These are phyloP conservation scores for Dallia pectoralis DNA, from an alignment of 2,797 vertebrate genomes.

Conservation along the genomic window DNA sequence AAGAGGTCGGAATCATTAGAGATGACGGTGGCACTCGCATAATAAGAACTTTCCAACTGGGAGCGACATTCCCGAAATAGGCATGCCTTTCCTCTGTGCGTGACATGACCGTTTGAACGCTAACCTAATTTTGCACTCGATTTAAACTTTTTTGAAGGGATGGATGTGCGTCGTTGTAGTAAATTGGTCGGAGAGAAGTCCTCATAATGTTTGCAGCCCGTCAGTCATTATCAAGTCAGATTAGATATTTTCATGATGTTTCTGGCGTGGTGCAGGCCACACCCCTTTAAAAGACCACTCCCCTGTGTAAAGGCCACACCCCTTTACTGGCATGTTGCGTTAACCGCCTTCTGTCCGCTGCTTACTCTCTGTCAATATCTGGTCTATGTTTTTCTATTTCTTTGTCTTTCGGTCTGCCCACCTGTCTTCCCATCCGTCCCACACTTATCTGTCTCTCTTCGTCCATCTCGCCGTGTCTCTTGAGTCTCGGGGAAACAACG, in stretches of 20 bases:
- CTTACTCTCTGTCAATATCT: not conserved
- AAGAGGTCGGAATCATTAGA: slow-evolving; percentile 51
- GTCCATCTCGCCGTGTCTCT: not conserved
- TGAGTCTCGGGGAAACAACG: not conserved
- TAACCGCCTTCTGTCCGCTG: too few relatives aligned
- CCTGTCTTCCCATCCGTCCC: slow-evolving; percentile 6
- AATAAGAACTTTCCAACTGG: not conserved
- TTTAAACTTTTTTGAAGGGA: slow-evolving; percentile 4
- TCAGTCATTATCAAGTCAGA: slow-evolving; percentile 2
- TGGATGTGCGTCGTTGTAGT: not conserved
- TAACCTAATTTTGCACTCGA: slow-evolving; percentile 33
- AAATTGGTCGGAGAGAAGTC: not conserved
- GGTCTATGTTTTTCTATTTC: not conserved
- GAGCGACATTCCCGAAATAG: slow-evolving; percentile 52
- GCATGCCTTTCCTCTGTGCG: slow-evolving; percentile 38
- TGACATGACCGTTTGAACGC: slow-evolving; percentile 48
- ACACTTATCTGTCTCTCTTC: not conserved
- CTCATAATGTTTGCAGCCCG: not conserved
- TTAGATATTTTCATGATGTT: not conserved
- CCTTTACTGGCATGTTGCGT: too few relatives aligned
- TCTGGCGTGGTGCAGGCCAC: not conserved
- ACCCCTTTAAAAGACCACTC: too few relatives aligned
- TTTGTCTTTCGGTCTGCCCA: slow-evolving; percentile 23
- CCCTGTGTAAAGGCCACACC: too few relatives aligned
- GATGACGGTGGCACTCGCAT: slow-evolving; percentile 11